Evolutionary conservation across 2,797 vertebrate species (phyloP).

Genomic region (Rhyacichthys aspro): DNA sequence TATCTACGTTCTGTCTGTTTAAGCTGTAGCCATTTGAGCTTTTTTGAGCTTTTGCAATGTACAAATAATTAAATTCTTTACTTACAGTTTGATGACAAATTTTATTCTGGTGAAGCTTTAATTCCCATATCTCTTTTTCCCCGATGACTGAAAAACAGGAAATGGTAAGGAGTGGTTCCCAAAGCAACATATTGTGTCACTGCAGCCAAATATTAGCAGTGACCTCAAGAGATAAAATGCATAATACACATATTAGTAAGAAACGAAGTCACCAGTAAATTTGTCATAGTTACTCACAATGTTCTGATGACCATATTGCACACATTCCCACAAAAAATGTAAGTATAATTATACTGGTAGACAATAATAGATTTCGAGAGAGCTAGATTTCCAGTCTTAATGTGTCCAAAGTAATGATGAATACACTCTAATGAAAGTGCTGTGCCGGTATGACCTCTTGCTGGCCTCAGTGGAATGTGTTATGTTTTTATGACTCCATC

Average conservation of each 20-base stretch:
- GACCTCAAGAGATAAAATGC: constrained; percentile 19
- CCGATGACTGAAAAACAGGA: constrained; percentile 8
- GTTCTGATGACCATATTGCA: background rate
- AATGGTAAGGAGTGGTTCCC: constrained; percentile 3
- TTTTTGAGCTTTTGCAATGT: too few species aligned
- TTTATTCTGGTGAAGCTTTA: background rate
- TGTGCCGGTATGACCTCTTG: background rate
- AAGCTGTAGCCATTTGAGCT: background rate
- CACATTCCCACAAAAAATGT: background rate
- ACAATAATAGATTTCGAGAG: too few species aligned
- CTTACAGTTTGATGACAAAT: too few species aligned
- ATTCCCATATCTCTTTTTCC: background rate
- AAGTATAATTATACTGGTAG: too few species aligned
- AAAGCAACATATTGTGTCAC: constrained; percentile 3
- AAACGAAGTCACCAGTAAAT: background rate
- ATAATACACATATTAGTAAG: constrained; percentile 16
- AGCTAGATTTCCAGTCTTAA: too few species aligned
- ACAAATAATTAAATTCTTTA: too few species aligned
- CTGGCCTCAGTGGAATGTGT: background rate
- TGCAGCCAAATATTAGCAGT: constrained; percentile 23
- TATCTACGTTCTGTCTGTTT: background rate
- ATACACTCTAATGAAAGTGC: background rate
- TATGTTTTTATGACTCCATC: background rate
- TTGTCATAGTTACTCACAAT: background rate
- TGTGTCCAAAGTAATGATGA: background rate